Base-by-base conservation (phyloP, 2,113 vertebrate genomes). In the Mola mola region DNA sequence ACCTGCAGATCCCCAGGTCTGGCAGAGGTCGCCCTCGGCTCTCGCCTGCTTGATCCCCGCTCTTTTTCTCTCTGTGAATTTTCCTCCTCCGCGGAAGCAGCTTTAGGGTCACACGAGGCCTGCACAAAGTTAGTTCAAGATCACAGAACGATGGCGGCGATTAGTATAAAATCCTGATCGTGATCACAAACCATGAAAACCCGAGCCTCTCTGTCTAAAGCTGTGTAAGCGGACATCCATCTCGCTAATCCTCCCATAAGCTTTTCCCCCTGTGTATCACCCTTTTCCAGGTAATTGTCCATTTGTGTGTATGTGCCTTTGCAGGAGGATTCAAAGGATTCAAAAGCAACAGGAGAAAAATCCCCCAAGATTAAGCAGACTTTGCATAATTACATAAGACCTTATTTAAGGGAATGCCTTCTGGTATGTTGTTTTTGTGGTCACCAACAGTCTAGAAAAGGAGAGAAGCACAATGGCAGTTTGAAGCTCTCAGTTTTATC, bases 1-100 rank as follows among this genome's bases (percentile, higher is more conserved):
- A 93, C 92, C 91, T 91, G 87, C 36, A 77, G 76, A 42, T 83
- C 72, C 34, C 51, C 37, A 53, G 22, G 72, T 77, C 76, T 84
- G 20, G 59, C 63, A 50, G 75, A 56, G 46, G 64, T 64, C 29
- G 4, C 31, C 19, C 8, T 66, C 13, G 12, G 34, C 15, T 75
- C 46, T 19, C 52, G 43, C 49, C 58, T 44, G 51, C 36, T 66
- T 10, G 55, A 56, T 42, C 61, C 62, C 46, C 29, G 16, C 20
- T 46, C 15, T 29, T 28, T 77, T 15, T 72, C 53, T 36, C 40
- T 57, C n/a, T 46, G 43, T 5, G 55, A 67, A 56, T 43, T 38
- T 11, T 60, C 33, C 4, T 75, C 43, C 43, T 64, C 51, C 6
- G 20, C 16, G 3, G 57, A 38, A 66, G 22, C 6, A 4, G 31